A percentile compares a stretch with the other conserved stretches of the same genome.
phyloP scores from a whole-genome alignment of 2,113 vertebrate genomes.

The Stomatorhinus ivindoensis region DNA sequence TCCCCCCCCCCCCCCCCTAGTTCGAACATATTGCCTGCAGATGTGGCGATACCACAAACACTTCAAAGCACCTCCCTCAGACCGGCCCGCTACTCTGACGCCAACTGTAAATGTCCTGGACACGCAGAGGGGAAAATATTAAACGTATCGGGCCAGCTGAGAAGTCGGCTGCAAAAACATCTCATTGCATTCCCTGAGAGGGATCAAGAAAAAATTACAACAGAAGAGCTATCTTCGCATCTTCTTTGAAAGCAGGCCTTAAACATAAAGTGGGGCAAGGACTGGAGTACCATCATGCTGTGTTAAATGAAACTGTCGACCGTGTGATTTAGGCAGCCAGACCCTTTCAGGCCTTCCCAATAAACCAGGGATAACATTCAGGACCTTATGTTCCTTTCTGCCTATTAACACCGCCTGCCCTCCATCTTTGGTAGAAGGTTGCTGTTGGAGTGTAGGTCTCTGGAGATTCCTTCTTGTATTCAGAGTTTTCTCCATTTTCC shows the following conservation, averaged over 20 bases:
- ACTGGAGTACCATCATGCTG: background rate
- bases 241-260: slow-evolving; percentile 26
- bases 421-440: background rate
- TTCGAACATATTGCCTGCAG: slow-evolving; percentile 92
- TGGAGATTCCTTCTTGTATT: background rate
- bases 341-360: slow-evolving; percentile 4
- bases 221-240: slow-evolving; percentile 34
- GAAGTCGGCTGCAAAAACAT: slow-evolving; percentile 26
- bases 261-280: slow-evolving; percentile 8
- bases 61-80: slow-evolving; percentile 94
- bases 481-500: slow-evolving; percentile 7
- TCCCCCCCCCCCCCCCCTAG: slow-evolving; percentile 37
- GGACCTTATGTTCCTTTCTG: background rate
- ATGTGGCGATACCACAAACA: slow-evolving; percentile 91
- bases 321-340: background rate
- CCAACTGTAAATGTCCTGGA: slow-evolving; percentile 96
- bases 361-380: background rate
- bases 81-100: slow-evolving; percentile 90
- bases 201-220: slow-evolving; percentile 18
- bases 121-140: slow-evolving; percentile 95
- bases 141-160: slow-evolving; percentile 62
- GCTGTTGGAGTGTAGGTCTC: background rate
- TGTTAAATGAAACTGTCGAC: background rate
- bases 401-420: background rate
- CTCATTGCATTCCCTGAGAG: slow-evolving; percentile 25